Base-by-base conservation (phyloP, 2,888 invertebrate genomes). In the Lithophane ornitopus region DNA sequence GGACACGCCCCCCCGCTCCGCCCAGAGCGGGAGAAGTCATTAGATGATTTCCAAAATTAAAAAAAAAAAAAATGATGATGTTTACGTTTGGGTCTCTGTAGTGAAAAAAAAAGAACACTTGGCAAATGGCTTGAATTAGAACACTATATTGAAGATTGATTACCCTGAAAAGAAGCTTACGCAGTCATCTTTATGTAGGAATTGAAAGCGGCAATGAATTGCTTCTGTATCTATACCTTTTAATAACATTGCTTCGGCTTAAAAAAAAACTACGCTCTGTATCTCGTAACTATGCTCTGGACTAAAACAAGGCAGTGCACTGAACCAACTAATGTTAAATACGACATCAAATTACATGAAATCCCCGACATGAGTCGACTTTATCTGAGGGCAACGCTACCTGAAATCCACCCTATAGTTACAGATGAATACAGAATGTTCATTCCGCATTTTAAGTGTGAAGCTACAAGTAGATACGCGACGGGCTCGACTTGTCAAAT, bases 301-400 rank as follows among this genome's bases (percentile, higher is more conserved):
- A 3, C 54, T 49, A 54, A 77, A 22, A 54, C 19, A 65, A 81
- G 44, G 12, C 58, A 62, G 72, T 39, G 49, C 66, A 74, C 14
- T 74, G 78, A 78, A 70, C 82, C 46, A 16, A n/a, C 4, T 66
- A 82, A 66, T 74, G 62, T 67, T 68, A 78, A 68, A 74, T 70
- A 81, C 46, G 58, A 73, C 61, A 49, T 22, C 61, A 82, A 74
- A 58, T 74, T 68, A 61, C 59, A 49, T 79, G 59, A 69, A 70
- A 70, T 49, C 66, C 66, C 41, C 34, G 14, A 28, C 66, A 54
- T 70, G 71, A 79, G 58, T 67, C 34, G 63, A 73, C 65, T 70
- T 71, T 79, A 76, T 79, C 44, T 72, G 34, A 79, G 80, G 75
- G 65, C 52, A 75, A 80, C 54, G 74, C 52, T 75, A 82, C 80